phyloP scores from a whole-genome alignment of 2,113 vertebrate genomes.

The Mustelus asterias region DNA sequence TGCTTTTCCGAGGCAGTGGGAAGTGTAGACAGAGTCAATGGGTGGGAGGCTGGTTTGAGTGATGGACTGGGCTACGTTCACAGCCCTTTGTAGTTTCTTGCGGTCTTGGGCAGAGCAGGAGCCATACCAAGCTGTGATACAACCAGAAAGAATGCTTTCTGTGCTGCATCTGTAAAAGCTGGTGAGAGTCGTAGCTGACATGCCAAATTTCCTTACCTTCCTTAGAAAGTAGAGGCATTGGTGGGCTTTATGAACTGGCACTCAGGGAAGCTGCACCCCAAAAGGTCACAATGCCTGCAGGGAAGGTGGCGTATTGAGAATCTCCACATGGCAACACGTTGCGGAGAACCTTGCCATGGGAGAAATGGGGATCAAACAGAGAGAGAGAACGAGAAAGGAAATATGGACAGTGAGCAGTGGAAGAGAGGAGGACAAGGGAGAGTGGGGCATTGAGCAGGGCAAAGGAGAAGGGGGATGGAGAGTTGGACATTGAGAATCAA shows the following conservation, averaged over 20 bases:
- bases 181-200: too few species aligned
- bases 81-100: too few species aligned
- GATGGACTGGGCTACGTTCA: too few species aligned
- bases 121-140: too few species aligned
- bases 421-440: not conserved
- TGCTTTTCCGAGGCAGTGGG: too few species aligned
- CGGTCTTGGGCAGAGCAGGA: too few species aligned
- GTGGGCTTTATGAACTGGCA: not conserved
- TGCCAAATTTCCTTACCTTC: too few species aligned
- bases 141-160: too few species aligned
- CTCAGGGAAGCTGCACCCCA: not conserved
- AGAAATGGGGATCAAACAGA: not conserved
- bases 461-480: not conserved
- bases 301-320: not conserved
- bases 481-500: not conserved
- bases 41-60: too few species aligned
- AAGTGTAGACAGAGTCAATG: too few species aligned
- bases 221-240: too few species aligned
- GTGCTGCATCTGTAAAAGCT: too few species aligned
- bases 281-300: not conserved
- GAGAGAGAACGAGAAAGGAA: not conserved
- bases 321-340: not conserved
- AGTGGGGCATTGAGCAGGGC: not conserved
- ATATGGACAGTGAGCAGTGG: not conserved
- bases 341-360: not conserved